Conservation (phyloP, 1,140 invertebrate species). For the Agrypnia vestita region DNA sequence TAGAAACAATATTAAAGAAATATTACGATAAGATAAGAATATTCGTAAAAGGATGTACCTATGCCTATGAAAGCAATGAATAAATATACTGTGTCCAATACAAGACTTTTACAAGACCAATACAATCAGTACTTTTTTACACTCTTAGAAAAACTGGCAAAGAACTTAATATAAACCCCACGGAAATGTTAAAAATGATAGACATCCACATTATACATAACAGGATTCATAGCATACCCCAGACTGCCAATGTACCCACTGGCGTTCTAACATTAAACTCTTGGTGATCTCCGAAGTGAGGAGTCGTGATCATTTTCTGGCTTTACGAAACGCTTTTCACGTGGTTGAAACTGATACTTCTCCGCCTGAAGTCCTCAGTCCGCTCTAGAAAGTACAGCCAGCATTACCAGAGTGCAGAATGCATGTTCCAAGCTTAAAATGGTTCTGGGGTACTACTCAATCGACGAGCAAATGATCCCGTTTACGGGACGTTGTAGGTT, state of each 20-base stretch:
- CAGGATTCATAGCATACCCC: constrained; percentile 59
- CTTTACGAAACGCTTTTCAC: constrained; percentile 52
- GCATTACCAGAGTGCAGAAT: constrained; percentile 53
- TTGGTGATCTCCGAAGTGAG: constrained; percentile 50
- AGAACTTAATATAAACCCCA: constrained; percentile 36
- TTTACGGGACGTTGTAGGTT: constrained; percentile 45
- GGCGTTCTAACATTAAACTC: constrained; percentile 52
- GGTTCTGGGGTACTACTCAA: constrained; percentile 53
- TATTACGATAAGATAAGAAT: no score
- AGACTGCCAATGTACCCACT: constrained; percentile 59
- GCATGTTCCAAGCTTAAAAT: constrained; percentile 58
- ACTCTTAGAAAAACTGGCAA: constrained; percentile 41
- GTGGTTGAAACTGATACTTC: constrained; percentile 53
- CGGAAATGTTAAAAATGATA: constrained; percentile 49
- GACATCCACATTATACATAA: constrained; percentile 49
- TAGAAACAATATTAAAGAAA: no score
- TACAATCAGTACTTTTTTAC: no score
- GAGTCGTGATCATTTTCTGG: constrained; percentile 50
- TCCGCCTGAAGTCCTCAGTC: constrained; percentile 37
- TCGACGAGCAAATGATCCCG: constrained; percentile 60
- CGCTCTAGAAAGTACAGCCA: constrained; percentile 61
- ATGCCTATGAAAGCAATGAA: no score
- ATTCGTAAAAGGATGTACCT: no score
- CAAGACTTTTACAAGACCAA: no score
- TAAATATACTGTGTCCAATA: no score